Conservation (phyloP, 2,113 vertebrate species). For the Psittacus erithacus region DNA sequence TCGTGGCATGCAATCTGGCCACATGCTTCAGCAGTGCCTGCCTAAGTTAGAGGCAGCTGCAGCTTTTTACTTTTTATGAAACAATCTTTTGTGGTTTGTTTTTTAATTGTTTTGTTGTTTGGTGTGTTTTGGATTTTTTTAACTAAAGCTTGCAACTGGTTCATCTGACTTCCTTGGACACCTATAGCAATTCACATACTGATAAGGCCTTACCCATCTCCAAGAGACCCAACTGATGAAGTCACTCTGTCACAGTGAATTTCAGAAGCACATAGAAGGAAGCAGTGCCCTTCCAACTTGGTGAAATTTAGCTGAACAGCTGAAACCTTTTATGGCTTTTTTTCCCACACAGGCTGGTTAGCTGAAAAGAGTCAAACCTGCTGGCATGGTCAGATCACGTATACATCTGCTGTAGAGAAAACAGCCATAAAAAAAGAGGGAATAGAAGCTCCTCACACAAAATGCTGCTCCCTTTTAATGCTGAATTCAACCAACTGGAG, state of each 20-base stretch:
- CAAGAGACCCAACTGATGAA: not conserved
- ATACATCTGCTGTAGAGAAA: not conserved
- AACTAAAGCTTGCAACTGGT: not conserved
- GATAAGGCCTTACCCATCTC: not conserved
- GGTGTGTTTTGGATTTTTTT: not conserved
- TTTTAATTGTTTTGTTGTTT: not conserved
- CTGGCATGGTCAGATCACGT: not conserved
- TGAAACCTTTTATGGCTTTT: not conserved
- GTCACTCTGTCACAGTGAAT: not conserved
- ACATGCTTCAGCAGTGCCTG: not conserved
- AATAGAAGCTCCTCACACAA: not conserved
- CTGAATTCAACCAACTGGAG: not conserved
- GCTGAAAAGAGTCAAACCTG: not conserved
- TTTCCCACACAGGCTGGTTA: not conserved
- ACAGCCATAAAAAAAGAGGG: not conserved
- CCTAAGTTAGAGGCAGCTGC: slow-evolving; percentile 20
- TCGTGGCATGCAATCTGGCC: not conserved
- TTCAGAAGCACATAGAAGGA: not conserved
- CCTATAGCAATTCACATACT: not conserved
- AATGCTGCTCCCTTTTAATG: fast-evolving
- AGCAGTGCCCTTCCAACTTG: not conserved
- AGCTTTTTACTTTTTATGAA: slow-evolving; percentile 1
- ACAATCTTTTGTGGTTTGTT: not conserved
- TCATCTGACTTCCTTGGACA: not conserved
- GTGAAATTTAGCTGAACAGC: not conserved